Evolutionary conservation across 2,888 invertebrate species (phyloP).

Genomic region (Sepiola atlantica): DNA sequence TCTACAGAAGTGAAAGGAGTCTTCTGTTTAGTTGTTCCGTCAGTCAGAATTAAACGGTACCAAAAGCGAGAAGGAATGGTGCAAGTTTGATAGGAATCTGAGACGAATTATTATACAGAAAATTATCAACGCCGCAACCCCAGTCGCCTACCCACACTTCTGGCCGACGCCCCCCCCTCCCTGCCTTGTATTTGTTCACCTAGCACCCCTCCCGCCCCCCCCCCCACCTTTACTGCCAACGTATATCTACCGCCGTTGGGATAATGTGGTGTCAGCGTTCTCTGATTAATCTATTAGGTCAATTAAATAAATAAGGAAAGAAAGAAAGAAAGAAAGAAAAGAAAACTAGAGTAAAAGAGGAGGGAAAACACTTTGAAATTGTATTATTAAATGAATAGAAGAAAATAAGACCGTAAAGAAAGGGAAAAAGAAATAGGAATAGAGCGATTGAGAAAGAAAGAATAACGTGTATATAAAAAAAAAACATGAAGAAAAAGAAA

Average conservation of each 20-base stretch:
- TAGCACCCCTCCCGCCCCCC: not conserved
- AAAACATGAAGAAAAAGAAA: not conserved
- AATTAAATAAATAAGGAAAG: not conserved
- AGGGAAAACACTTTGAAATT: not conserved
- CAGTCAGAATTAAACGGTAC: not conserved
- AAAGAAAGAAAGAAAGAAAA: not conserved
- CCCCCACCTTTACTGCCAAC: not conserved
- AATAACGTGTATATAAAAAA: too few species aligned
- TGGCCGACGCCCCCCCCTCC: not conserved
- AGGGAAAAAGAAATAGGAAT: too few species aligned
- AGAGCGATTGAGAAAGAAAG: not conserved
- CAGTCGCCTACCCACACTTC: not conserved
- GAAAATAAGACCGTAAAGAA: not conserved
- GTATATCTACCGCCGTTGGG: conserved; percentile 3
- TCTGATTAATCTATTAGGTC: conserved; percentile 32
- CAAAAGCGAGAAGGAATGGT: not conserved
- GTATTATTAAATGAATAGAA: not conserved
- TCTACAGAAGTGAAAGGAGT: not conserved
- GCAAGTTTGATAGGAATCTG: conserved; percentile 8
- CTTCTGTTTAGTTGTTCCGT: conserved; percentile 2
- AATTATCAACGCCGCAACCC: not conserved
- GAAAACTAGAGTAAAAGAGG: not conserved
- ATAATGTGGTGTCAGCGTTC: conserved; percentile 32
- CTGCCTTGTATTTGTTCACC: not conserved
- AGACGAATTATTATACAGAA: conserved; percentile 32